Percentiles rank a stretch among this genome's conserved stretches.
These are phyloP conservation scores for Phodopus roborovskii DNA, from an alignment of 2,113 vertebrate genomes.

Conservation along the genomic window DNA sequence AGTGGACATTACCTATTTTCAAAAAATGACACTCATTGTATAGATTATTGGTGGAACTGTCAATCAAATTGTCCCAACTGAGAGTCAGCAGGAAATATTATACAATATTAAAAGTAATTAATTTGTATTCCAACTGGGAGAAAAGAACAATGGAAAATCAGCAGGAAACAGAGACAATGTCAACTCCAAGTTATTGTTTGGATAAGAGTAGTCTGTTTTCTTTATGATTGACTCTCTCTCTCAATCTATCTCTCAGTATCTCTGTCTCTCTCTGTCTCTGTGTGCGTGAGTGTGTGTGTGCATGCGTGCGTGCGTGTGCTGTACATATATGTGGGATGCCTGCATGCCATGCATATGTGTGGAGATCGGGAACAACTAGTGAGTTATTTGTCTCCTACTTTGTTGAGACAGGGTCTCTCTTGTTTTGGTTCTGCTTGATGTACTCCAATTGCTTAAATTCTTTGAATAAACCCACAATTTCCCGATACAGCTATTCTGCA, in stretches of 20 bases:
- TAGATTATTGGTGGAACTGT: background rate
- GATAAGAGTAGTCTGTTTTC: background rate
- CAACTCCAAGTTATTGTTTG: background rate
- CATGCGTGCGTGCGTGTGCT: no score
- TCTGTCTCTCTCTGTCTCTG: background rate
- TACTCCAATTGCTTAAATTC: conserved; percentile 3
- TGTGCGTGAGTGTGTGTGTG: no score
- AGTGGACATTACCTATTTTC: background rate
- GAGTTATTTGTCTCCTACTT: background rate
- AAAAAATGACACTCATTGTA: background rate
- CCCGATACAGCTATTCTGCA: background rate
- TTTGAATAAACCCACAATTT: background rate
- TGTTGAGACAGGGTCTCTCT: background rate
- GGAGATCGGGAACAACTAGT: background rate
- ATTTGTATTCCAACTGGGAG: background rate
- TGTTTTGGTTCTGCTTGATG: background rate
- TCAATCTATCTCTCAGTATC: no score
- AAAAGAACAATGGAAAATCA: background rate
- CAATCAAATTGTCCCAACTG: background rate
- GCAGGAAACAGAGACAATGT: background rate
- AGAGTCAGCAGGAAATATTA: background rate
- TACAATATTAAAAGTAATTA: background rate
- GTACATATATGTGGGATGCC: background rate
- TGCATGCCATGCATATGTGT: background rate
- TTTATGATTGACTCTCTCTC: background rate